Evolutionary conservation across 2,888 invertebrate genomes (phyloP), one percentile per base, ranked within the genome.

Genomic region (Pristionchus arcanus): DNA sequence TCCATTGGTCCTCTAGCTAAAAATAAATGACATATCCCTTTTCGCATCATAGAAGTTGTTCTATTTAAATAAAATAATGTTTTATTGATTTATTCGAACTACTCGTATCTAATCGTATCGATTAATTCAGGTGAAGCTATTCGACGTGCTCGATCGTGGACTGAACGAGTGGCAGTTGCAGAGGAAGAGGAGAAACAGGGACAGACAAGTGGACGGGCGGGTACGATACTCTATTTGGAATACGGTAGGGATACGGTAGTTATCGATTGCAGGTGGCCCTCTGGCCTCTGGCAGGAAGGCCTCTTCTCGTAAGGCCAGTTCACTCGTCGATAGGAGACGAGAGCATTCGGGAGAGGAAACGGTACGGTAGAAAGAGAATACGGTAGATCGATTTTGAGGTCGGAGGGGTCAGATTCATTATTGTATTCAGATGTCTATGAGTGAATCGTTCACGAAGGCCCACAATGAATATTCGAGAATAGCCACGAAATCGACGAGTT

Each of bases 381-480:
- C 84, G 28, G 28, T 55, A 84, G 84, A n/a, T 37, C 15, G 16
- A 28, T 19, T 19, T 42, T 3, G 11, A 5, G 13, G 15, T 55
- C 11, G 19, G 55, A 7, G 16, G 55, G 59, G 28, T 37, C 77
- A 42, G 34, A 55, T 53, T 84, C 15, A 84, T 49, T 16, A 53
- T 53, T 25, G 55, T 49, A 49, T 49, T 49, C 59, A 63, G 89
- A 49, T 66, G 77, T 34, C 68, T 0, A 89, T 93, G 92, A 91
- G 90, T 49, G 89, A 91, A 21, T 87, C 84, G 49, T 93, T 92
- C 87, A 92, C 92, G n/a, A 92, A 92, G 83, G 90, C 91, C 74
- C 92, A 92, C 84, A 91, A 91, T n/a, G 93, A 92, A 87, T 92
- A 92, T 88, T 92, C 92, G 42, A 87, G 92, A 68, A 71, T 92